Evolutionary conservation across 2,113 vertebrate genomes (phyloP).

Genomic region (Microcebus tavaratra): DNA sequence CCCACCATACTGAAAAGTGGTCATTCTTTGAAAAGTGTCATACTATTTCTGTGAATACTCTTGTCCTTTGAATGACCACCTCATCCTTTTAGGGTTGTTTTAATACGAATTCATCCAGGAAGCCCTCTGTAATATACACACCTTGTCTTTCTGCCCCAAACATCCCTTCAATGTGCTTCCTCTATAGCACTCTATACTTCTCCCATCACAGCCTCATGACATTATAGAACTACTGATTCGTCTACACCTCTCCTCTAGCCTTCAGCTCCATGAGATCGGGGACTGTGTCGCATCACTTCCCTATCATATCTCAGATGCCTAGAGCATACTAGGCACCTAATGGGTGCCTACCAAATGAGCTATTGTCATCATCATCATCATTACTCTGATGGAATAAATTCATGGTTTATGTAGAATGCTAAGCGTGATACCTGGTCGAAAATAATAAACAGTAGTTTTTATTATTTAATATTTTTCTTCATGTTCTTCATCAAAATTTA

Average conservation of each 20-base stretch:
- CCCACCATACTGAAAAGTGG: background rate
- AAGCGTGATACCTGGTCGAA: background rate
- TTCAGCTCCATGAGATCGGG: background rate
- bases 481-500: conserved; percentile 29
- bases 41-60: background rate
- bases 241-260: background rate
- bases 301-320: background rate
- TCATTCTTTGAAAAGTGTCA: background rate
- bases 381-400: background rate
- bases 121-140: background rate
- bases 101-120: background rate
- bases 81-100: background rate
- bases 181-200: background rate
- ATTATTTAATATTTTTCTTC: background rate
- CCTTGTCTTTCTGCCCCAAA: background rate
- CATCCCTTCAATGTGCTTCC: background rate
- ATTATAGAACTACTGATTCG: background rate
- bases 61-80: background rate
- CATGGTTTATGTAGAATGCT: background rate
- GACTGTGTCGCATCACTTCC: background rate
- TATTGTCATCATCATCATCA: background rate
- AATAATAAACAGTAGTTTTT: background rate
- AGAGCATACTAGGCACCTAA: background rate
- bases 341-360: background rate
- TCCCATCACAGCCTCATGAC: background rate